Evolutionary conservation across 2,113 vertebrate genomes (phyloP).

Genomic region (Campylomormyrus numenius): DNA sequence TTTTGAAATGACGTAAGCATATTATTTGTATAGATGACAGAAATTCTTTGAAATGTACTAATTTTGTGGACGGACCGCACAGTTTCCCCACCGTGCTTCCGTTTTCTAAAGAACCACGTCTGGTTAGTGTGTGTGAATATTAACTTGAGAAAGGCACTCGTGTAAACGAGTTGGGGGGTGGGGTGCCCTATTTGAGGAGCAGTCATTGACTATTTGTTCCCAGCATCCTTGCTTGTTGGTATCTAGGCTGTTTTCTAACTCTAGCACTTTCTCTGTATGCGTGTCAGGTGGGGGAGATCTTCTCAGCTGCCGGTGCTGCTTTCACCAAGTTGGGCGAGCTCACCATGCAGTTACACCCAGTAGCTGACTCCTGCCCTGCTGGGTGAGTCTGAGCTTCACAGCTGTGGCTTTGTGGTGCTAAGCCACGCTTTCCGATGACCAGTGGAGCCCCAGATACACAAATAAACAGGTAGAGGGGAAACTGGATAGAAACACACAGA

Average conservation of each 20-base stretch:
- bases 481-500: not conserved
- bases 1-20: not conserved
- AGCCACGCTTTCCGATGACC: not conserved
- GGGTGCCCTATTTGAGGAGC: not conserved
- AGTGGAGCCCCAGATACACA: not conserved
- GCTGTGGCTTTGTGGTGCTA: not conserved
- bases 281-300: conserved; percentile 82
- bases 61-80: not conserved
- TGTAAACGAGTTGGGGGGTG: not conserved
- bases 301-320: conserved; percentile 84
- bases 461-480: not conserved
- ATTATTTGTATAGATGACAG: not conserved
- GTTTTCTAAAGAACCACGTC: not conserved
- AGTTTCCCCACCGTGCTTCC: not conserved
- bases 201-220: not conserved
- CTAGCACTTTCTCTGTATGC: not conserved
- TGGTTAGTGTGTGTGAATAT: not conserved
- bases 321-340: conserved; percentile 84
- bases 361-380: conserved; percentile 81
- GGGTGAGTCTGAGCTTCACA: conserved; percentile 59
- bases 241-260: not conserved
- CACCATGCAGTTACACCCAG: conserved; percentile 89
- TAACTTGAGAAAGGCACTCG: not conserved
- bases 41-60: not conserved
- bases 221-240: not conserved